phyloP scores from a whole-genome alignment of 2,797 vertebrate genomes.

The Percopsis omiscomaycus region DNA sequence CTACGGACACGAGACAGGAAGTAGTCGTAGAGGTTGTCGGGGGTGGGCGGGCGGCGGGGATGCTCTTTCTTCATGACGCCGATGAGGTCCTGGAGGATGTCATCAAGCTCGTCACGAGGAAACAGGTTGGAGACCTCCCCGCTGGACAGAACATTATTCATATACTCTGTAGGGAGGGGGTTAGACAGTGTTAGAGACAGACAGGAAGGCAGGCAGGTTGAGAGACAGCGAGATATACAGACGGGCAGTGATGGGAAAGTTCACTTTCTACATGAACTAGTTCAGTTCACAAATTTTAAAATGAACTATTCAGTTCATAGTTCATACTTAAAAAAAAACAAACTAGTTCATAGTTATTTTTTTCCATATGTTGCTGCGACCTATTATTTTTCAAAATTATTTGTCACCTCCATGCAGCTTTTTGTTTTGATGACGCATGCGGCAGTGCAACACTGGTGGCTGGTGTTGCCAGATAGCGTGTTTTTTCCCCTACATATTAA shows the following conservation, averaged over 20 bases:
- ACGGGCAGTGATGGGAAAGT: neutral
- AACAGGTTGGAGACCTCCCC: conserved; percentile 84
- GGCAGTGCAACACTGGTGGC: too few species aligned
- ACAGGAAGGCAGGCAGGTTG: neutral
- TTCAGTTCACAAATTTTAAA: too few species aligned
- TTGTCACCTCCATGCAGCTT: too few species aligned
- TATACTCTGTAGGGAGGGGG: conserved; percentile 69
- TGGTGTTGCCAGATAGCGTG: too few species aligned
- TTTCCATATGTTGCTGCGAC: too few species aligned
- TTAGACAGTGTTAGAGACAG: neutral
- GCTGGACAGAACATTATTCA: conserved; percentile 85
- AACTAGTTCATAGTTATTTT: too few species aligned
- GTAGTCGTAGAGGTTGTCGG: conserved; percentile 83
- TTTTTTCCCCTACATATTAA: too few species aligned
- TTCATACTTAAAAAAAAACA: too few species aligned
- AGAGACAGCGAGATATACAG: conserved; percentile 1
- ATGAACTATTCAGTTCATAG: too few species aligned
- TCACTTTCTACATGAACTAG: too few species aligned
- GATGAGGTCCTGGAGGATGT: conserved; percentile 84
- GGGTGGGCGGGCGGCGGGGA: conserved; percentile 73
- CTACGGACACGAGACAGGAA: conserved; percentile 82
- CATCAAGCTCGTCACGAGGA: conserved; percentile 82
- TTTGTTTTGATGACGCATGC: too few species aligned
- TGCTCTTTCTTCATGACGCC: conserved; percentile 78
- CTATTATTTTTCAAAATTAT: too few species aligned